phyloP scores from a whole-genome alignment of 1,140 invertebrate species.

The Cydia pomonella region DNA sequence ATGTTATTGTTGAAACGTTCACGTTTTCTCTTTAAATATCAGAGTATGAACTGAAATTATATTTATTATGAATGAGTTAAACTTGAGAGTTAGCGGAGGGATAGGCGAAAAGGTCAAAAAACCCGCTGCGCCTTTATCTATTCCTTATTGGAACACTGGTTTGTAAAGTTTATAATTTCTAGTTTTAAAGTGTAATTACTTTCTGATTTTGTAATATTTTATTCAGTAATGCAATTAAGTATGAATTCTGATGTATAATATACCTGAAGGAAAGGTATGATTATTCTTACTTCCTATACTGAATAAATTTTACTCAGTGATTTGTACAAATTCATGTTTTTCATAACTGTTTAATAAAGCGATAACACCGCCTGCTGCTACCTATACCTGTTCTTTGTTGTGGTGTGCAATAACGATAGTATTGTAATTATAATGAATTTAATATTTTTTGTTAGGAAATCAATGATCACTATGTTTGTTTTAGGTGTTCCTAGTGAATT shows the following conservation, averaged over 20 bases:
- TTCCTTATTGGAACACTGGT: slow-evolving; percentile 11
- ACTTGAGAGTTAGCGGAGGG: slow-evolving; percentile 53
- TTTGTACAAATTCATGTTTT: background rate
- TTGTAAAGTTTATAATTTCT: background rate
- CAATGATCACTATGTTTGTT: background rate
- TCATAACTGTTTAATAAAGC: background rate
- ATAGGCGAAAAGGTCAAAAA: slow-evolving; percentile 22
- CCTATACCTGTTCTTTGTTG: no score
- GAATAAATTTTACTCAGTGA: background rate
- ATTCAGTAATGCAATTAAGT: background rate
- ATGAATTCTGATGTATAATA: background rate
- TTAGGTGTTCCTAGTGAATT: slow-evolving; percentile 5
- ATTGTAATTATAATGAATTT: background rate
- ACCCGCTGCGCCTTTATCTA: slow-evolving; percentile 4
- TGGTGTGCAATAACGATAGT: background rate
- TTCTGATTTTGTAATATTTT: background rate
- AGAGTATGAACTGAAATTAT: background rate
- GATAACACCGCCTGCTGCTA: no score
- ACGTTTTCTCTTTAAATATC: background rate
- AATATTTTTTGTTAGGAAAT: background rate
- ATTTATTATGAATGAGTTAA: slow-evolving; percentile 54
- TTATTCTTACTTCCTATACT: background rate
- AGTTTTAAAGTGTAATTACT: background rate
- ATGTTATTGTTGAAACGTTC: slow-evolving; percentile 1
- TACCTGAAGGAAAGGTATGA: background rate